Percentiles rank a stretch among this genome's conserved stretches.
These are phyloP conservation scores for Erebia ligea DNA, from an alignment of 2,888 invertebrate genomes.

Conservation along the genomic window DNA sequence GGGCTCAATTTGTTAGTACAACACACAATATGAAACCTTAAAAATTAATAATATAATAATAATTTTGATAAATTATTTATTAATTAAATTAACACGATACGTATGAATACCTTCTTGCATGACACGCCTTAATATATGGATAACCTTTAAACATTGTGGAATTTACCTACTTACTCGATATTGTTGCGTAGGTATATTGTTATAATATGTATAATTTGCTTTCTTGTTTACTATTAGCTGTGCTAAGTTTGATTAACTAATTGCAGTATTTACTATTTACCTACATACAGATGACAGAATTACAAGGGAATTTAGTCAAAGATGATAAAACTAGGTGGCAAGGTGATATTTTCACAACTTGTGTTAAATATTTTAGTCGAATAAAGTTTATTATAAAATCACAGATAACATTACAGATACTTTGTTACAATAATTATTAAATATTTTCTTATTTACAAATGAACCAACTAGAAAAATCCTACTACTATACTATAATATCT, in stretches of 20 bases:
- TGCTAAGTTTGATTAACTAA: slow-evolving; percentile 16
- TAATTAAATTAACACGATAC: neutral
- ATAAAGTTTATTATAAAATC: too few relatives aligned
- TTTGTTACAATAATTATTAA: too few relatives aligned
- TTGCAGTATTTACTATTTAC: neutral
- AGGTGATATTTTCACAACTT: too few relatives aligned
- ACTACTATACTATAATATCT: too few relatives aligned
- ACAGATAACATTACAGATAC: too few relatives aligned
- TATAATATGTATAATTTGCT: slow-evolving; percentile 1
- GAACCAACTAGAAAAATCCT: too few relatives aligned
- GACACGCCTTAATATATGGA: slow-evolving; percentile 16
- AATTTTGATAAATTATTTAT: slow-evolving; percentile 12
- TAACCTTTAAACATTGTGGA: slow-evolving; percentile 20
- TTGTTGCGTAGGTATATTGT: slow-evolving; percentile 8
- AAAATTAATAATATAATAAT: too few relatives aligned
- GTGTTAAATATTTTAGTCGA: too few relatives aligned
- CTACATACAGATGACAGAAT: neutral
- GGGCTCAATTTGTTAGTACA: too few relatives aligned
- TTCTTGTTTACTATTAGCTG: slow-evolving; percentile 17
- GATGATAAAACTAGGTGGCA: too few relatives aligned
- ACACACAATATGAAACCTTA: too few relatives aligned
- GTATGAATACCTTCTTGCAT: slow-evolving; percentile 6
- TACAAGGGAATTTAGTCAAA: neutral
- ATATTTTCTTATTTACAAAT: too few relatives aligned
- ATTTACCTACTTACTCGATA: slow-evolving; percentile 15